Evolutionary conservation across 2,113 vertebrate species (phyloP), one percentile per base, ranked within the genome.

Genomic region (Panurus biarmicus): DNA sequence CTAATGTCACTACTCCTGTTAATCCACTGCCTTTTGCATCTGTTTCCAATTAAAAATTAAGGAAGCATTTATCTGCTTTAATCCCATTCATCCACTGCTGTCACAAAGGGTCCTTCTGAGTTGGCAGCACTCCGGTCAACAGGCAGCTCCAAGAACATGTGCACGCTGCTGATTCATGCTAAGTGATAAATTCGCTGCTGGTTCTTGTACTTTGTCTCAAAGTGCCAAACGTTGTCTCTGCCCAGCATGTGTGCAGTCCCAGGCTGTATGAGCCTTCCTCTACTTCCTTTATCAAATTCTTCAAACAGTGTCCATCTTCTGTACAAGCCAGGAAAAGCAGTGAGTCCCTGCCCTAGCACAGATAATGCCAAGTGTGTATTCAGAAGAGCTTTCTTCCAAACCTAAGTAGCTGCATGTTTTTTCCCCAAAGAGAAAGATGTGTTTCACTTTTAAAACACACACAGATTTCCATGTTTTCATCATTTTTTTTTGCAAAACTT

Each of bases 1-100:
- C 47, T 82, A 73, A 45, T 56, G 56, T 35, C 92, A 77, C 67
- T 45, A 22, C 21, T 82, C n/a, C 74, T 79, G 50, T 53, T 93
- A 95, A 94, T 93, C 71, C 58, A 90, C 61, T 72, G 56, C 22
- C 42, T 77, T 91, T 78, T 78, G 44, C 33, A 77, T 80, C 88
- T 74, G 60, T 51, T 92, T 94, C 69, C 69, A 92, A 86, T 71
- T 80, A 90, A 96, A 95, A 91, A 80, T 58, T 70, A 85, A 79
- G 75, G 58, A 85, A 96, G 33, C 42, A 38, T 88, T 93, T 73
- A 77, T 73, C 60, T 80, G 58, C 51, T 69, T 80, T 70, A 85
- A 85, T 73, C 44, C 40, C 47, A 42, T 87, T 72, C 45, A 72
- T 70, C 38, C 12, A 1, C 47, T 76, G 48, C 38, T 90, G 40